phyloP scores from a whole-genome alignment of 2,888 invertebrate genomes.

The Machimus atricapillus region DNA sequence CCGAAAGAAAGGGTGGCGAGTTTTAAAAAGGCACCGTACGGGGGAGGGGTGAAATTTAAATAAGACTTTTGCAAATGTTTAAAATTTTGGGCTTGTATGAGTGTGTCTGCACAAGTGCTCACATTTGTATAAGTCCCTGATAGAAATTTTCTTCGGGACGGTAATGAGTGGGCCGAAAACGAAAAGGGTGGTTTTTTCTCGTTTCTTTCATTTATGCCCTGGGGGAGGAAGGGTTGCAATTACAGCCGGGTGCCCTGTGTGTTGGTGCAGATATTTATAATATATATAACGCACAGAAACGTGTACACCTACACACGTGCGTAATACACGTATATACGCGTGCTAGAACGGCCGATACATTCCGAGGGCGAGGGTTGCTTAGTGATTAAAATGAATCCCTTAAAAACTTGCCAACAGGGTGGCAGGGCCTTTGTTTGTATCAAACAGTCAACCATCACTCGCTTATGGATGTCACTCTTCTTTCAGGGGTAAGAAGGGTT shows the following conservation, averaged over 20 bases:
- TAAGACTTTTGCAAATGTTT: conserved; percentile 38
- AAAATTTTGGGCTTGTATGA: background rate
- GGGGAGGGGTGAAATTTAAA: conserved; percentile 36
- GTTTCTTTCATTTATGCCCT: conserved; percentile 41
- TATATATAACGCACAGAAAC: conserved; percentile 5
- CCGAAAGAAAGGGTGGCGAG: conserved; percentile 34
- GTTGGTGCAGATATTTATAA: conserved; percentile 25
- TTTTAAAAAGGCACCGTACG: conserved; percentile 32
- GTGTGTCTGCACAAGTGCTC: background rate
- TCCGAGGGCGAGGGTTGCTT: conserved; percentile 35
- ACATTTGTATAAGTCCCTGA: conserved; percentile 25
- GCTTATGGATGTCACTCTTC: conserved; percentile 26
- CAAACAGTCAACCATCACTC: conserved; percentile 40
- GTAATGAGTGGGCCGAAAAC: conserved; percentile 39
- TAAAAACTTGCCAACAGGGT: conserved; percentile 28
- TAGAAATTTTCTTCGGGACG: conserved; percentile 21
- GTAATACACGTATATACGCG: background rate
- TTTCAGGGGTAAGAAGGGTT: background rate
- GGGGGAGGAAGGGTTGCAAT: conserved; percentile 41
- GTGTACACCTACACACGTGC: conserved; percentile 7
- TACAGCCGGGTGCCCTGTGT: conserved; percentile 13
- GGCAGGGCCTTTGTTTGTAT: conserved; percentile 27
- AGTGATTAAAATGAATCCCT: conserved; percentile 40
- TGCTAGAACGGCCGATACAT: conserved; percentile 1
- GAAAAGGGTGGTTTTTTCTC: conserved; percentile 39